A percentile compares a stretch with the other conserved stretches of the same genome.
These are phyloP conservation scores for Maniola hyperantus DNA, from an alignment of 2,888 invertebrate species.

Conservation along the genomic window DNA sequence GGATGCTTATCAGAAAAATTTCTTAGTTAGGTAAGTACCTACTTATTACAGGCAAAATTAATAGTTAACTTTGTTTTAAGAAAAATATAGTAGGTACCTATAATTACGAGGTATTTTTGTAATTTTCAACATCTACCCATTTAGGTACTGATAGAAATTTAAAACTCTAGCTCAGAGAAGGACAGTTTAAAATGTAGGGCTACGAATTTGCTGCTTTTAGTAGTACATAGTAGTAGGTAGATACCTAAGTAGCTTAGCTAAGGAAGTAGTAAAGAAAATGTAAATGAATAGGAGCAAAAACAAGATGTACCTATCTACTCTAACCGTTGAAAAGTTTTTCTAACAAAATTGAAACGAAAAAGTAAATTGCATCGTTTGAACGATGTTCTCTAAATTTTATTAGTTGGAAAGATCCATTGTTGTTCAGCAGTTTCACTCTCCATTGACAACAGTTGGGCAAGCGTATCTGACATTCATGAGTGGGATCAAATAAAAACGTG, in stretches of 20 bases:
- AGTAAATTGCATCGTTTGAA: not conserved
- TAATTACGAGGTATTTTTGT: too few species aligned
- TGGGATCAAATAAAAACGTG: constrained; percentile 36
- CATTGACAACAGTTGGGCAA: constrained; percentile 59
- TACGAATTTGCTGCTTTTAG: not conserved
- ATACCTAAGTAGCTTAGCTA: not conserved
- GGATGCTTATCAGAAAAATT: not conserved
- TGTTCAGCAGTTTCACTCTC: constrained; percentile 27
- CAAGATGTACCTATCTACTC: not conserved
- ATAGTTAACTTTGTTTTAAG: not conserved
- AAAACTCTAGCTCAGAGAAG: too few species aligned
- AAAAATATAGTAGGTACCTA: too few species aligned
- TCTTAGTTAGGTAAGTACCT: not conserved
- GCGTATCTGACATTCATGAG: constrained; percentile 48
- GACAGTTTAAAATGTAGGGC: too few species aligned
- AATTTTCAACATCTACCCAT: too few species aligned
- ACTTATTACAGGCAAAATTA: not conserved
- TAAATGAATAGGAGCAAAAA: not conserved
- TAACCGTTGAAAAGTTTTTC: constrained; percentile 4
- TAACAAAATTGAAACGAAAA: not conserved
- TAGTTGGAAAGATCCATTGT: constrained; percentile 21
- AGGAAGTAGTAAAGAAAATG: not conserved
- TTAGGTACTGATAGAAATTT: too few species aligned
- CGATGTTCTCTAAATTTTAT: constrained; percentile 10
- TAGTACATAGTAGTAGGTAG: too few species aligned